Percentiles rank a stretch among this genome's conserved stretches.
Conservation (phyloP, 2,888 invertebrate genomes). For the Cabera pusaria region DNA sequence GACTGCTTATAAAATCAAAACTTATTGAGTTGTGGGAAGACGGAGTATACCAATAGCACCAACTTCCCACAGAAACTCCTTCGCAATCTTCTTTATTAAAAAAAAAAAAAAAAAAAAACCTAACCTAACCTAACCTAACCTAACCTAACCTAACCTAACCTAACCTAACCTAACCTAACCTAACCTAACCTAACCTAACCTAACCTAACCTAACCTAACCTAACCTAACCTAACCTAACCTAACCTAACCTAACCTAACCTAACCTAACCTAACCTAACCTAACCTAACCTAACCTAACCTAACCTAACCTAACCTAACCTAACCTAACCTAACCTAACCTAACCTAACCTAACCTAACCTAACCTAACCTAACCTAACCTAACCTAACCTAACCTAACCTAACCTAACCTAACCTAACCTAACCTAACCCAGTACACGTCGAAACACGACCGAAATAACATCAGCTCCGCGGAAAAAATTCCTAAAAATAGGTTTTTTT, state of each 20-base stretch:
- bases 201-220: constrained; percentile 29
- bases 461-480: too few relatives aligned
- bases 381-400: constrained; percentile 21
- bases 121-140: constrained; percentile 26
- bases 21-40: too few relatives aligned
- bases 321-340: constrained; percentile 21
- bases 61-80: too few relatives aligned
- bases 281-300: constrained; percentile 21
- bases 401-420: constrained; percentile 13
- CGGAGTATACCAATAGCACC: too few relatives aligned
- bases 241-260: constrained; percentile 26
- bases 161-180: constrained; percentile 16
- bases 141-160: constrained; percentile 22
- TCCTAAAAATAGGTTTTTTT: too few relatives aligned
- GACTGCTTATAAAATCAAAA: too few relatives aligned
- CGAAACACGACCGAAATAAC: too few relatives aligned
- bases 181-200: constrained; percentile 27
- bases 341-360: constrained; percentile 23
- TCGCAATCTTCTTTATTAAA: too few relatives aligned
- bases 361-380: constrained; percentile 18
- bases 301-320: constrained; percentile 21
- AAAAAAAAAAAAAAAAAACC: too few relatives aligned
- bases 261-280: constrained; percentile 19
- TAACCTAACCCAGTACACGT: too few relatives aligned
- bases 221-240: constrained; percentile 21